Conservation (phyloP, 2,888 invertebrate species). For the Cephus pygmeus region DNA sequence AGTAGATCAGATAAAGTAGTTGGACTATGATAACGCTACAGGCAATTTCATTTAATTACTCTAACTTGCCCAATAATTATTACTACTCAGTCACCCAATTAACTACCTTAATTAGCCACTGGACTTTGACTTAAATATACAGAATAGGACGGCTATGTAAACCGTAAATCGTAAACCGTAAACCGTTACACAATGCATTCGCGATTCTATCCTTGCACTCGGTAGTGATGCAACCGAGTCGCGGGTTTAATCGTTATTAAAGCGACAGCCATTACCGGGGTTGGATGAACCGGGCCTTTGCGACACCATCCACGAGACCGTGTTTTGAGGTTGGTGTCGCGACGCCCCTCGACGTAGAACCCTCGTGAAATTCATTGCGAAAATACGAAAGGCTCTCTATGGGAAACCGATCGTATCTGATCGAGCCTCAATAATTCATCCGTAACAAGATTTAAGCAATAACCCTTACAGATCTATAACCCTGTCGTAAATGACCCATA, state of each 20-base stretch:
- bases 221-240: constrained; percentile 33
- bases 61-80: neutral
- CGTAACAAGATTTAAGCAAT: neutral
- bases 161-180: neutral
- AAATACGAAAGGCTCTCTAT: neutral
- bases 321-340: neutral
- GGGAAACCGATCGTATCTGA: neutral
- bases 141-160: neutral
- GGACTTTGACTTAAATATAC: neutral
- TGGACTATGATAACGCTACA: neutral
- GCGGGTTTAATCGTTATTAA: constrained; percentile 40
- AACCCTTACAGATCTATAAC: neutral
- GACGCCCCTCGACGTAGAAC: neutral
- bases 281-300: neutral
- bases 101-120: neutral
- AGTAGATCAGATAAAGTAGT: neutral
- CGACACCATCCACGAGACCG: neutral
- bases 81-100: neutral
- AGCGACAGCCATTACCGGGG: constrained; percentile 34
- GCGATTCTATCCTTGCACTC: neutral
- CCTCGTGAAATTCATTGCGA: neutral
- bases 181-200: neutral
- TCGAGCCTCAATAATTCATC: neutral
- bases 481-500: neutral
- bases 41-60: neutral